Base-by-base conservation (phyloP, 2,797 vertebrate species). In the Gymnodraco acuticeps region DNA sequence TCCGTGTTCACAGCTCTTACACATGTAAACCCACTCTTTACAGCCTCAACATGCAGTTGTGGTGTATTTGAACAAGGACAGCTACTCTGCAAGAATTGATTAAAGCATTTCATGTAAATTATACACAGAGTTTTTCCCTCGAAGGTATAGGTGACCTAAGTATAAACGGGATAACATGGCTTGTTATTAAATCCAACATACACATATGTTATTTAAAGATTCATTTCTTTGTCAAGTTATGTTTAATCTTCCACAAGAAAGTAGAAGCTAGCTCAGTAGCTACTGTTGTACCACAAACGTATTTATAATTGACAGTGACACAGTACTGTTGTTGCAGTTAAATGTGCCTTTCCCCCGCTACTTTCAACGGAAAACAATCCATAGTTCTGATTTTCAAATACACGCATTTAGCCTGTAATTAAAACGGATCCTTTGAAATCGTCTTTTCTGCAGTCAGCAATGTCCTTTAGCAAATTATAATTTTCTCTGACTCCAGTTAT, bases 1-100 rank as follows among this genome's bases (percentile, higher is more conserved):
- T 23, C 7, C 14, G 20, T 71, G 47, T 81, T 63, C 58, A 66
- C 48, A 23, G 14, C 54, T 10, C 45, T 50, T 23, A 33, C 8
- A 46, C 42, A 60, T 45, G 63, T 73, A 64, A 82, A 61, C 50
- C 16, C 48, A 15, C 43, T 55, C 16, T 33, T n/a, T 16, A 58
- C 65, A 55, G 55, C 42, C 31, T 64, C 11, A 19, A 6, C 50
- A 10, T 38, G 10, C 20, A 52, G 60, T 53, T 41, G 15, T 31
- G 19, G 12, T 41, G 64, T 67, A 50, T 76, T 81, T 75, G 48
- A 77, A 55, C 61, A 77, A n/a, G 50, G 9, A 17, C 61, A 42
- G 75, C 12, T 51, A 11, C 56, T 67, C 54, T 60, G 16, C 2
- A 64, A 46, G 50, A 70, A 54, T 14, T 53, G 27, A 52, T 70